These are phyloP conservation scores for Chaetoderma sp. DNA, from an alignment of 2,888 invertebrate genomes.

Conservation along the genomic window DNA sequence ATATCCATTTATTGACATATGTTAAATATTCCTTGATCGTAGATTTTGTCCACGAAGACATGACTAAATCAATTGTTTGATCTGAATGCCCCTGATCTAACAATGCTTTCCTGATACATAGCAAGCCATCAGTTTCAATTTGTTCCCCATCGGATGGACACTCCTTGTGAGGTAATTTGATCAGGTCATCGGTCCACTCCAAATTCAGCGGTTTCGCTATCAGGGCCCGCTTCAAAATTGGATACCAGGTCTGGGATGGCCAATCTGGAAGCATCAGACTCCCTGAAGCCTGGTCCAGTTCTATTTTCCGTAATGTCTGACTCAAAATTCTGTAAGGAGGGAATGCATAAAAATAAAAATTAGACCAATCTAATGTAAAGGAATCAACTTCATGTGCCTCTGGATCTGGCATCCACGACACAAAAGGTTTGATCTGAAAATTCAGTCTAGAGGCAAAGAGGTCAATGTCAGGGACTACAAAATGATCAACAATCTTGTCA, in stretches of 20 bases:
- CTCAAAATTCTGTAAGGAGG: conserved; percentile 34
- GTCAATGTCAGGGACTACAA: conserved; percentile 21
- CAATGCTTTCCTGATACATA: conserved; percentile 31
- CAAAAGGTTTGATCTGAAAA: neutral
- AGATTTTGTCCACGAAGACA: conserved; percentile 30
- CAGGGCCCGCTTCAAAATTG: conserved; percentile 13
- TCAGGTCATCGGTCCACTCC: too few species aligned
- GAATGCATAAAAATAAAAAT: conserved; percentile 16
- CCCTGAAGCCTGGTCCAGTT: conserved; percentile 12
- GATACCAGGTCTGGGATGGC: conserved; percentile 35
- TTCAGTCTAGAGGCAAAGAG: conserved; percentile 35
- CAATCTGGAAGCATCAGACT: conserved; percentile 29
- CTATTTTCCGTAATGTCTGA: conserved; percentile 28
- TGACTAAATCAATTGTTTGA: conserved; percentile 27
- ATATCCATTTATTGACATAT: conserved; percentile 25
- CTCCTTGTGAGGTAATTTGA: too few species aligned
- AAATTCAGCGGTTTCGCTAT: conserved; percentile 5
- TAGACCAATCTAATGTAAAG: conserved; percentile 26
- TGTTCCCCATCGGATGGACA: too few species aligned
- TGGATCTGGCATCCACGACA: too few species aligned
- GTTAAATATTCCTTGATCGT: conserved; percentile 26
- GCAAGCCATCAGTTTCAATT: conserved; percentile 28
- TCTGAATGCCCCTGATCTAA: too few species aligned
- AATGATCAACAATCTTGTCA: too few species aligned
- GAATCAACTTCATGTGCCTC: conserved; percentile 30